Base-by-base conservation (phyloP, 2,113 vertebrate species). In the Pelusios castaneus region DNA sequence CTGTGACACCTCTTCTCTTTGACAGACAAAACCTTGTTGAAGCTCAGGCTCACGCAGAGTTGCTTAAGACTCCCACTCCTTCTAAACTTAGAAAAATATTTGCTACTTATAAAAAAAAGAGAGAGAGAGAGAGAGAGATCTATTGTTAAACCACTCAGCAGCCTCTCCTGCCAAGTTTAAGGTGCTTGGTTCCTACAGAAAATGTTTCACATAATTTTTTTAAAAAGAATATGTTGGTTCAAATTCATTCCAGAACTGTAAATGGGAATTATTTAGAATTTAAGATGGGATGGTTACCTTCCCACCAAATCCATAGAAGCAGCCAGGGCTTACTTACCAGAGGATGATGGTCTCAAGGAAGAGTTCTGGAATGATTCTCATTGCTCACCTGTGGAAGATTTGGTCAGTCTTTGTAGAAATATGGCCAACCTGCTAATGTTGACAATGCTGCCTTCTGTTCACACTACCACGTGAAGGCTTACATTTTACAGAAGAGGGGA, bases 1-100 rank as follows among this genome's bases (percentile, higher is more conserved):
- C 49, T 51, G 2, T 90, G 80, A 80, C 63, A 41, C 76, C 92
- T 95, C 82, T 80, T 76, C 52, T n/a, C 81, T 88, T 88, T 94
- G 94, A 84, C 89, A 95, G 95, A 86, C 93, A 84, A 94, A 94
- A 91, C 89, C 88, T 84, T 51, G 80, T 49, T 94, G 91, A 51
- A 22, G 9, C 83, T 93, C 84, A 90, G 84, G 84, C 82, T 95
- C 38, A 29, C 89, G 25, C 73, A 76, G 41, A 41, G 11, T 76
- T 43, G 41, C 25, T 45, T 92, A 75, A 82, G 88, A 89, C 91
- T 96, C 88, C 93, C 90, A 94, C 88, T 92, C 80, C 11, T 87
- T 91, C 92, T 92, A 89, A 94, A 97, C 56, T 73, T 77, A 89
- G 92, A 16, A 83, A 70, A 8, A 56, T 2, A 2, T 84, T 93